These are phyloP conservation scores for Myripristis murdjan DNA, from an alignment of 2,797 vertebrate species.

Conservation along the genomic window DNA sequence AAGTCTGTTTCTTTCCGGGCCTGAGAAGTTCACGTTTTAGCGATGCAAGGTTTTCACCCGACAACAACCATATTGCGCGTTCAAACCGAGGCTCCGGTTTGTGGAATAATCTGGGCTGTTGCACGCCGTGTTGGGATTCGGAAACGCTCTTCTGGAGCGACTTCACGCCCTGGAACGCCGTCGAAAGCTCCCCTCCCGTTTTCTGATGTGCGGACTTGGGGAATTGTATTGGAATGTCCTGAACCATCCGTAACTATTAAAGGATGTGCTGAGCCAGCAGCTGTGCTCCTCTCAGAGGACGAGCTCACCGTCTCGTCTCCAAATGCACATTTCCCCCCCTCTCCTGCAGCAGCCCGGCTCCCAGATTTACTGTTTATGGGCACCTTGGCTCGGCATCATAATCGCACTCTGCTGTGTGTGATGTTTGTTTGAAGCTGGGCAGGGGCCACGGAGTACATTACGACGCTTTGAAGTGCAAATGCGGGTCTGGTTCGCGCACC, in stretches of 20 bases:
- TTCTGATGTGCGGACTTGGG: conserved; percentile 34
- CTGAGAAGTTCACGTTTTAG: conserved; percentile 32
- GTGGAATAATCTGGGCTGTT: conserved; percentile 38
- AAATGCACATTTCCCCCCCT: conserved; percentile 28
- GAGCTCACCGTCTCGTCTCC: conserved; percentile 54
- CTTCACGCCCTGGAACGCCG: conserved; percentile 19
- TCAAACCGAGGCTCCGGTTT: conserved; percentile 41
- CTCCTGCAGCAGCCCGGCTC: conserved; percentile 28
- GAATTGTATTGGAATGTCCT: conserved; percentile 55
- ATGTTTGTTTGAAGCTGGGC: conserved; percentile 71
- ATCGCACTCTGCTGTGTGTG: conserved; percentile 61
- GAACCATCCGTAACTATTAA: conserved; percentile 64
- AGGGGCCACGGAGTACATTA: conserved; percentile 37
- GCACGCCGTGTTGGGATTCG: conserved; percentile 46
- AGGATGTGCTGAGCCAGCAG: conserved; percentile 76
- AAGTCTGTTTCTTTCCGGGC: conserved; percentile 25
- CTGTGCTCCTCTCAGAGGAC: conserved; percentile 63
- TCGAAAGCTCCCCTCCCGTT: conserved; percentile 24
- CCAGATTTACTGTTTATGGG: conserved; percentile 66
- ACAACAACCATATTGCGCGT: conserved; percentile 17
- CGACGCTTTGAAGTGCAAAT: conserved; percentile 72
- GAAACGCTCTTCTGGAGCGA: conserved; percentile 24
- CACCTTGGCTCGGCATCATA: conserved; percentile 56
- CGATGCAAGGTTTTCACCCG: conserved; percentile 18
- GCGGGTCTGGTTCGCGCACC: conserved; percentile 42